Evolutionary conservation across 2,113 vertebrate species (phyloP), one percentile per base, ranked within the genome.

Genomic region (Heterochromis multidens): DNA sequence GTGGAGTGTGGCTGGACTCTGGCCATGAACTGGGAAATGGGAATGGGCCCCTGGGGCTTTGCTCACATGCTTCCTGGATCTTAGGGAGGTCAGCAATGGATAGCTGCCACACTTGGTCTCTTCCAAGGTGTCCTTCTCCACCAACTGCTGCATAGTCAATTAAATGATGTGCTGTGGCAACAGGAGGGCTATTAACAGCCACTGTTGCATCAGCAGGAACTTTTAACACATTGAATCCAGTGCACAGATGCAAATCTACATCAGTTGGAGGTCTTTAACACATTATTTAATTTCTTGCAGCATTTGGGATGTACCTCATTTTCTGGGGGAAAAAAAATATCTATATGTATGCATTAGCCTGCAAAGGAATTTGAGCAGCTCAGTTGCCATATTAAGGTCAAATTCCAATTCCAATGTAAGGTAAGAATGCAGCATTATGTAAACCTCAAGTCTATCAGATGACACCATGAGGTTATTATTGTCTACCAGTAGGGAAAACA

Each of bases 141-240:
- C 90, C 86, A 86, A 88, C 87, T 94, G 93, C 95, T 88, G 82
- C 77, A 77, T 90, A 85, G 93, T 89, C 93, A 92, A 87, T 91
- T 81, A 85, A 82, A 84, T 82, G 89, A 92, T 90, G 80, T 89
- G 91, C 92, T 91, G 93, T 90, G 82, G 90, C 90, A 93, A 93
- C 85, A 91, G 84, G 77, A 83, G 27, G 19, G 84, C 88, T 93
- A 93, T 91, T 91, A 90, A 92, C 92, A 93, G 91, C 79, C 79
- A 27, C 65, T 16, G 74, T 85, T 91, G 80, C 82, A 89, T 95
- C 90, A 94, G 91, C 90, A 87, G 52, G 86, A 79, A 58, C 56
- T 58, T 70, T 61, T 23, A 79, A 67, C 72, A 65, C 40, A 14
- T 57, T 78, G 46, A 86, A 84, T 54, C 59, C 76, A 57, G 63